phyloP scores from a whole-genome alignment of 2,113 vertebrate species.

The Phalacrocorax aristotelis region DNA sequence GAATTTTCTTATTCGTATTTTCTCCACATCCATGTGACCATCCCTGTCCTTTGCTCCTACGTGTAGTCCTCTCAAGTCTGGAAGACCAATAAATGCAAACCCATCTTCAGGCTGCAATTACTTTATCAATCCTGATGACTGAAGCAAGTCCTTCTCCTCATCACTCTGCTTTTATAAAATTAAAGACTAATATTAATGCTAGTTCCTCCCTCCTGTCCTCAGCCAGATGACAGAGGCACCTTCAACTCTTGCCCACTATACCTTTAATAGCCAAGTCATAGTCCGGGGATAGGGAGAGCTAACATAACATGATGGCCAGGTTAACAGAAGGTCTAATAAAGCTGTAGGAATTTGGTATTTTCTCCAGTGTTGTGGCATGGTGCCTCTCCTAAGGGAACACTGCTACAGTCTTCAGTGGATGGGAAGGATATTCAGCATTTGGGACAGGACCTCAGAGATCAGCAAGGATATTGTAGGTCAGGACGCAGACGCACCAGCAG shows the following conservation, averaged over 20 bases:
- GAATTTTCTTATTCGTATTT: neutral
- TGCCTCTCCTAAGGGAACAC: neutral
- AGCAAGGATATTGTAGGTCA: neutral
- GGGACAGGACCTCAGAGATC: neutral
- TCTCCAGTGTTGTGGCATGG: neutral
- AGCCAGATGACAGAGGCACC: neutral
- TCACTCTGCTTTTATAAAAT: neutral
- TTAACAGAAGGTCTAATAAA: neutral
- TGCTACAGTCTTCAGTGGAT: neutral
- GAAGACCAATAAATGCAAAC: neutral
- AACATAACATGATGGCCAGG: neutral
- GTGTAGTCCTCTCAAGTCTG: neutral
- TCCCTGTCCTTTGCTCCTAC: neutral
- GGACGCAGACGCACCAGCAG: neutral
- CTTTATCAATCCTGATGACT: neutral
- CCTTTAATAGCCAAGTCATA: neutral
- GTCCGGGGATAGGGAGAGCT: neutral
- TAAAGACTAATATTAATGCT: neutral
- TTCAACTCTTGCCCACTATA: neutral
- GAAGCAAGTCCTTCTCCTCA: neutral
- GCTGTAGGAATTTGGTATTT: neutral
- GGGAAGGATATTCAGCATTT: neutral
- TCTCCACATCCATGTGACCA: fast-evolving
- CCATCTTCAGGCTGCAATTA: neutral
- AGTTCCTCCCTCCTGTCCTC: neutral